Evolutionary conservation across 2,888 invertebrate species (phyloP).

Genomic region (Sialis fuliginosa): DNA sequence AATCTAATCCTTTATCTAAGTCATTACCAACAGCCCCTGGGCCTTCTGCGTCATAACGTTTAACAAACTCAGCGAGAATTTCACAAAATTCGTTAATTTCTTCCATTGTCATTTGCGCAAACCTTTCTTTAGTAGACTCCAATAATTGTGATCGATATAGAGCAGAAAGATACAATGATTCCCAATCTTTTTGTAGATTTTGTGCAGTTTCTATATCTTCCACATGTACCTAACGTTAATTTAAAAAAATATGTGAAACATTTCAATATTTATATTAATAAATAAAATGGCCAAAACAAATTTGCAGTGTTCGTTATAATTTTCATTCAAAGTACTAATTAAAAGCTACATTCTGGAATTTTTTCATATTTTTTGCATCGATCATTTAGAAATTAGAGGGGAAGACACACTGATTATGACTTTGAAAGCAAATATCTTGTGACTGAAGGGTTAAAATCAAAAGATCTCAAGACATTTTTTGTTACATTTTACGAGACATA

Average conservation of each 20-base stretch:
- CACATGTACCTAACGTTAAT: slow-evolving; percentile 24
- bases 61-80: slow-evolving; percentile 45
- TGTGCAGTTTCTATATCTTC: slow-evolving; percentile 38
- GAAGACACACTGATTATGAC: too few species aligned
- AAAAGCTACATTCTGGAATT: too few species aligned
- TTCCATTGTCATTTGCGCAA: slow-evolving; percentile 59
- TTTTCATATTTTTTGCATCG: too few species aligned
- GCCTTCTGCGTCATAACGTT: slow-evolving; percentile 55
- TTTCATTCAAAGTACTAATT: too few species aligned
- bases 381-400: too few species aligned
- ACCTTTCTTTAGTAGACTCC: slow-evolving; percentile 70
- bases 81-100: slow-evolving; percentile 54
- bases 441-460: too few species aligned
- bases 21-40: slow-evolving; percentile 66
- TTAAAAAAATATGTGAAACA: background rate
- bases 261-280: too few species aligned
- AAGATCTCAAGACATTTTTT: too few species aligned
- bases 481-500: too few species aligned
- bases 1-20: slow-evolving; percentile 49
- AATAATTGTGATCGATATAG: slow-evolving; percentile 49
- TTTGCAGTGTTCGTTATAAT: too few species aligned
- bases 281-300: too few species aligned
- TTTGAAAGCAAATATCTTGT: too few species aligned
- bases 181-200: slow-evolving; percentile 49
- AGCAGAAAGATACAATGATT: slow-evolving; percentile 45